Evolutionary conservation across 2,113 vertebrate species (phyloP).

Genomic region (Plecturocebus donacophilus): DNA sequence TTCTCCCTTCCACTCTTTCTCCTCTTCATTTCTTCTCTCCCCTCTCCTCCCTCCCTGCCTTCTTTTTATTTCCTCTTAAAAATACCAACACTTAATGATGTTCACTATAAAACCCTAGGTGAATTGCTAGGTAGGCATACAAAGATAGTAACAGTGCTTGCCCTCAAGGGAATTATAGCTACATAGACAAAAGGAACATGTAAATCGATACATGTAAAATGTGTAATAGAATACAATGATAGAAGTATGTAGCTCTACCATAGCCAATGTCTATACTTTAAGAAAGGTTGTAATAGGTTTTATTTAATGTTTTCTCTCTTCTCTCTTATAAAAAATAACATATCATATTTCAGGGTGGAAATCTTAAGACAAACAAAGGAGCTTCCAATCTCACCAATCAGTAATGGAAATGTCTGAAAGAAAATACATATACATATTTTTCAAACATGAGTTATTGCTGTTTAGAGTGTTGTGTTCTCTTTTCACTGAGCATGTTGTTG

Average conservation of each 20-base stretch:
- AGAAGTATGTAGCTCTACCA: neutral
- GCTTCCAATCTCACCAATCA: neutral
- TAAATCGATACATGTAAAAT: neutral
- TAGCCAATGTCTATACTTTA: neutral
- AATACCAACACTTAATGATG: neutral
- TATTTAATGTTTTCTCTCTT: neutral
- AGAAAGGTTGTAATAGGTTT: neutral
- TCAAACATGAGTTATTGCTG: neutral
- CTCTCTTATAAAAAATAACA: neutral
- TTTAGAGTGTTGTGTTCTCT: neutral
- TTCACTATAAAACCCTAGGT: neutral
- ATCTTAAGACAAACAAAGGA: neutral
- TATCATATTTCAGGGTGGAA: neutral
- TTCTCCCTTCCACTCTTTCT: neutral
- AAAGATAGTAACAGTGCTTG: neutral
- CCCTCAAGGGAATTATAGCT: neutral
- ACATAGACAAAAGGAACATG: neutral
- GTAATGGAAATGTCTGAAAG: neutral
- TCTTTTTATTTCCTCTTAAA: conserved; percentile 37
- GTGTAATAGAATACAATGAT: neutral
- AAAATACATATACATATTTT: neutral
- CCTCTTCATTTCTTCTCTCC: neutral
- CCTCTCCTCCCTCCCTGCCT: conserved; percentile 34
- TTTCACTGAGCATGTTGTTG: neutral
- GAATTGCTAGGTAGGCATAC: neutral